phyloP scores from a whole-genome alignment of 2,797 vertebrate genomes.

The Orientallactaga sibirica region DNA sequence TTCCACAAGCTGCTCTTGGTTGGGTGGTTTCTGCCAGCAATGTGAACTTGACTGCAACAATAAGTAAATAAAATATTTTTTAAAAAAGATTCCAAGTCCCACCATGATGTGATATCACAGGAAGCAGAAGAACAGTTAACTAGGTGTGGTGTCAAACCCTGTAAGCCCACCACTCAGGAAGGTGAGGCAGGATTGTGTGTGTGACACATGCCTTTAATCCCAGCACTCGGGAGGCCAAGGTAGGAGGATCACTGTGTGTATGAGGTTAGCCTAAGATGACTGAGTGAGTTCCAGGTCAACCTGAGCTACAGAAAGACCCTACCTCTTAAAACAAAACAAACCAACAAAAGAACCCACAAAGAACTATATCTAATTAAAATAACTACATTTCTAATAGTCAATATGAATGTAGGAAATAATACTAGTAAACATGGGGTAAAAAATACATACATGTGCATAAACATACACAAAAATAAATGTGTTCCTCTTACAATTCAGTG shows the following conservation, averaged over 20 bases:
- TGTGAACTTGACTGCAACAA: no score
- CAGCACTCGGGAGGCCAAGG: no score
- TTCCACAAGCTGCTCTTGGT: no score
- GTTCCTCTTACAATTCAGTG: background rate
- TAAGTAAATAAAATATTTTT: no score
- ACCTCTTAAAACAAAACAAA: background rate
- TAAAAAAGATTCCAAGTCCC: background rate
- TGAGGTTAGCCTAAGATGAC: no score
- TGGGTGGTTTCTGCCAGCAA: no score
- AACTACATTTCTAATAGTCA: background rate
- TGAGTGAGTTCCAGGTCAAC: background rate
- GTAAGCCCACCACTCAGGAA: background rate
- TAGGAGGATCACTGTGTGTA: no score
- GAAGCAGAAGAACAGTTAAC: background rate
- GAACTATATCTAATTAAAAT: background rate
- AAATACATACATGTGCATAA: background rate
- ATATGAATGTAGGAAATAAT: conserved; percentile 28
- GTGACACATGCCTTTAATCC: no score
- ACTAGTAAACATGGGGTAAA: background rate
- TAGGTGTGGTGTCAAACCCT: background rate
- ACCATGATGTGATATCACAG: background rate
- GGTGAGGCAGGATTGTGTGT: no score
- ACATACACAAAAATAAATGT: background rate
- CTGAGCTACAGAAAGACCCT: background rate
- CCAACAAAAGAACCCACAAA: background rate